Evolutionary conservation across 37 sponge, comb jelly and placozoan genomes (phyloP).

Genomic region (Theonella swinhoei): DNA sequence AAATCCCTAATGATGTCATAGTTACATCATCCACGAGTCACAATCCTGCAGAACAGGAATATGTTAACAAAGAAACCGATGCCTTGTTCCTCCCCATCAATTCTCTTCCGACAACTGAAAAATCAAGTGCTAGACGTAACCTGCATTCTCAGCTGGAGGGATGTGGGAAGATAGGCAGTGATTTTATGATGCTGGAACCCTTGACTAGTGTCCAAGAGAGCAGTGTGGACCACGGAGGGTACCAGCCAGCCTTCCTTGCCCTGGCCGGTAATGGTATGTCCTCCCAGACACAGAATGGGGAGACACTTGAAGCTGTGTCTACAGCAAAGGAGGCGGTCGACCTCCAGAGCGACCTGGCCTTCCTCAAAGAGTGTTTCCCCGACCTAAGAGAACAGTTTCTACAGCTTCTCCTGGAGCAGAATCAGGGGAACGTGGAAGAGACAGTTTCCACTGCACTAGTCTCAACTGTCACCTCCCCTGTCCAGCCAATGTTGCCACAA

Average conservation of each 20-base stretch:
- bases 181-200: background rate
- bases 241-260: no score
- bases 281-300: background rate
- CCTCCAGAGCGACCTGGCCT: conserved; percentile 19
- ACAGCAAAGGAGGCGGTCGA: background rate
- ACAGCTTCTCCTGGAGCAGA: background rate
- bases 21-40: background rate
- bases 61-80: no score
- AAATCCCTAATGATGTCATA: background rate
- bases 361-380: conserved; percentile 57
- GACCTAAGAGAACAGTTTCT: conserved; percentile 13
- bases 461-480: background rate
- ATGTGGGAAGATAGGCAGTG: background rate
- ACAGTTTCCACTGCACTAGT: background rate
- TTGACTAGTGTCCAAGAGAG: background rate
- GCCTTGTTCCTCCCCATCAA: background rate
- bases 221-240: background rate
- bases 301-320: background rate
- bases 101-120: background rate
- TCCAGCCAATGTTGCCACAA: background rate
- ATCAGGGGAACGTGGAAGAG: background rate
- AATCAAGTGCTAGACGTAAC: background rate
- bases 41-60: no score
- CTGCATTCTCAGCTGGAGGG: background rate
- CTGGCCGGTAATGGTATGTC: background rate